Percentiles rank a stretch among this genome's conserved stretches.
These are phyloP conservation scores for Clarias macrocephalus DNA, from an alignment of 2,113 vertebrate genomes.

Conservation along the genomic window DNA sequence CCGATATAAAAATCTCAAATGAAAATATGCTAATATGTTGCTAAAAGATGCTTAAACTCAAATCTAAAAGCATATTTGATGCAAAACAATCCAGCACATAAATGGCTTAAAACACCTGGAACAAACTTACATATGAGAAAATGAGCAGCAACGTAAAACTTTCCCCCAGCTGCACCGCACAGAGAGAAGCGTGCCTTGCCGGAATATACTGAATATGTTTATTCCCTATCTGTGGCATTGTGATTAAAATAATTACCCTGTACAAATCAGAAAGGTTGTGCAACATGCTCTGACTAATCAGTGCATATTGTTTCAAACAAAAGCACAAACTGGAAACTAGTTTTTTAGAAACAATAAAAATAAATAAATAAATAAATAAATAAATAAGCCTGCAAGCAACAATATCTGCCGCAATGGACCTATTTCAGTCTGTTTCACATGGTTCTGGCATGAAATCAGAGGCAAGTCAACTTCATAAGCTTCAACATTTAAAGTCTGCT, in stretches of 20 bases:
- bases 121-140: neutral
- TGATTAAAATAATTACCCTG: slow-evolving; percentile 17
- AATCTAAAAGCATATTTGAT: too few species aligned
- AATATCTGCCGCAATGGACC: neutral
- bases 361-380: neutral
- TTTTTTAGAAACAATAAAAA: neutral
- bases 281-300: neutral
- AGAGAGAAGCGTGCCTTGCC: neutral
- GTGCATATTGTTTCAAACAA: neutral
- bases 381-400: too few species aligned
- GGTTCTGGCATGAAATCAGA: neutral
- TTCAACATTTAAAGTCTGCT: neutral
- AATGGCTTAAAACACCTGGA: neutral
- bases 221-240: neutral
- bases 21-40: neutral
- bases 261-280: neutral
- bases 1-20: neutral
- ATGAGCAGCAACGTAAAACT: neutral
- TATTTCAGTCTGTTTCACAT: neutral
- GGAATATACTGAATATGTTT: neutral
- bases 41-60: neutral
- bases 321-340: neutral
- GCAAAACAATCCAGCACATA: neutral
- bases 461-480: neutral
- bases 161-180: neutral